A percentile compares a stretch with the other conserved stretches of the same genome.
Conservation (phyloP, 2,797 vertebrate genomes). For the Mormyrops boulengeri region DNA sequence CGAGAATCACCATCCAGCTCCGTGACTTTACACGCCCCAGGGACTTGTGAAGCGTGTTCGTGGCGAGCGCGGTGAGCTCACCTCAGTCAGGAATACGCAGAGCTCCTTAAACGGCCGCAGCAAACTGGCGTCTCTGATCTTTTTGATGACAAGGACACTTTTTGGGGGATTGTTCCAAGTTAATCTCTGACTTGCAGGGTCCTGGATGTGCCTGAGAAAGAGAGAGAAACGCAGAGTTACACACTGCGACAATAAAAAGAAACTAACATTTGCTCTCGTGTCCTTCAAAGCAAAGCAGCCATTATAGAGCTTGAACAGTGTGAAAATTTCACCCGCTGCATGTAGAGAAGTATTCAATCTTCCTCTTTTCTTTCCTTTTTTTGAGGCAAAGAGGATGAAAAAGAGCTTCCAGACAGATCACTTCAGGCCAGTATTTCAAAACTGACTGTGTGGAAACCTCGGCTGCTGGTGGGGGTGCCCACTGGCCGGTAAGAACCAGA, state of each 20-base stretch:
- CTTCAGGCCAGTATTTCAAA: background rate
- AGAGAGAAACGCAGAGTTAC: background rate
- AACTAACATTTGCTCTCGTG: background rate
- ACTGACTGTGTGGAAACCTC: background rate
- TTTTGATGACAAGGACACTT: constrained; percentile 97
- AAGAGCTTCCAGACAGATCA: background rate
- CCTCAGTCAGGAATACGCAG: constrained; percentile 86
- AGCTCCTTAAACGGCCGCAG: constrained; percentile 93
- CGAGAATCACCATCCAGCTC: background rate
- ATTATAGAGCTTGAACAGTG: background rate
- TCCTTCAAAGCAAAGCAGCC: background rate
- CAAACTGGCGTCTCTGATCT: constrained; percentile 82
- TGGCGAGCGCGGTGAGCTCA: constrained; percentile 27
- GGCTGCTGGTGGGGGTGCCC: background rate
- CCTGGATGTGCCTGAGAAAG: constrained; percentile 87
- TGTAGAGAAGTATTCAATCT: background rate
- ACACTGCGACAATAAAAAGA: background rate
- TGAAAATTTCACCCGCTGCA: background rate
- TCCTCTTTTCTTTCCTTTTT: background rate
- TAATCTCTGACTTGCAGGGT: constrained; percentile 90
- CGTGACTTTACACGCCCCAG: background rate
- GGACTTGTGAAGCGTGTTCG: background rate
- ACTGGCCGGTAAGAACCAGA: background rate
- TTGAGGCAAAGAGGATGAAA: background rate
- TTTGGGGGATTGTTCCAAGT: constrained; percentile 96